Evolutionary conservation across 2,888 invertebrate genomes (phyloP), one percentile per base, ranked within the genome.

Genomic region (Sphaerophoria rueppellii): DNA sequence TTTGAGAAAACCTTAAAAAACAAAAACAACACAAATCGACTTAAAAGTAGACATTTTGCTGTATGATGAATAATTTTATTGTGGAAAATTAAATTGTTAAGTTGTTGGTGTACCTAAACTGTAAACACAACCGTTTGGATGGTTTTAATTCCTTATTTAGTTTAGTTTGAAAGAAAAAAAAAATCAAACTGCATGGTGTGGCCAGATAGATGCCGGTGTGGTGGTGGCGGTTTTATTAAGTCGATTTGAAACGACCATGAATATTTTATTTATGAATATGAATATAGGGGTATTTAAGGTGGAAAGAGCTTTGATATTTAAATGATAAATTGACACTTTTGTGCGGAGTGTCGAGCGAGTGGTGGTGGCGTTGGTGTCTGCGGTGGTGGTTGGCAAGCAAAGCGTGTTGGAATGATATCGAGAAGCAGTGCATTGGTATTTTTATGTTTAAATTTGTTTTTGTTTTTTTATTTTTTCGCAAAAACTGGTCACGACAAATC

Each of bases 401-500:
- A 24, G 24, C 24, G 24, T 24, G 24, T 24, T 58, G 61, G 77
- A 69, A 63, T 73, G 67, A 63, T 58, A 35, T 55, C 0, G n/a
- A 71, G 58, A 67, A 71, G 70, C 40, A 43, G 9, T 67, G 80
- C 54, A 43, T 48, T 70, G 65, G 74, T 70, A 70, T 75, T 83
- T 70, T 54, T 70, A 77, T 61, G 60, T 35, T 71, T 71, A n/a
- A 4, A 50, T 63, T 55, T 55, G 58, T 46, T 46, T 50, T 61
- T 48, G 1, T 54, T 16, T 63, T 77, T 43, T 43, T n/a, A 4
- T 35, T 43, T 43, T n/a, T 4, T 35, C 16, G 52, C 50, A 65
- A n/a, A 54, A 76, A 85, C 80, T 85, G 76, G 83, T 85, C 83
- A 85, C 80, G 83, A 85, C 69, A 76, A 80, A 85, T 85, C 82